Percentiles rank a stretch among this genome's conserved stretches.
Evolutionary conservation across 1,140 invertebrate species (phyloP).

Genomic region (Neelides sp.): DNA sequence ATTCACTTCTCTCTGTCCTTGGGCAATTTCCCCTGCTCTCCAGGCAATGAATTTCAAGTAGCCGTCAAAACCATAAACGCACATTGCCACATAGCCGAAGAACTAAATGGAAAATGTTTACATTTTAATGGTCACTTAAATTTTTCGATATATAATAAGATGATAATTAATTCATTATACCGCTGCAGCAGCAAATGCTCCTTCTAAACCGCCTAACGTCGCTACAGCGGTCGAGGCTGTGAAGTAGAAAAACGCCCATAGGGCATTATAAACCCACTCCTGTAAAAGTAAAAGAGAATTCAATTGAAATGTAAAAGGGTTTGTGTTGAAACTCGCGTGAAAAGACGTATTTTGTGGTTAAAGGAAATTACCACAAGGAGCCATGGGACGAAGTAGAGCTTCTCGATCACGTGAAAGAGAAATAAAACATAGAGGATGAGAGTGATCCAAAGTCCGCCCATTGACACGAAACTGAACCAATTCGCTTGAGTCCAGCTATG

Average conservation of each 20-base stretch:
- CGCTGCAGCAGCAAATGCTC: conserved; percentile 48
- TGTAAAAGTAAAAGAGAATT: conserved; percentile 36
- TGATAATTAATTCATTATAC: conserved; percentile 41
- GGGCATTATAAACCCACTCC: conserved; percentile 58
- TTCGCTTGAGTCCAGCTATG: conserved; percentile 41
- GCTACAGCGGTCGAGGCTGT: conserved; percentile 52
- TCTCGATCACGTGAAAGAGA: conserved; percentile 71
- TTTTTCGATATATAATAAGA: not conserved
- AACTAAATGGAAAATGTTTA: conserved; percentile 45
- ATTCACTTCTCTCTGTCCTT: conserved; percentile 52
- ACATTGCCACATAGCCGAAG: conserved; percentile 63
- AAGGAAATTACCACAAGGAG: conserved; percentile 57
- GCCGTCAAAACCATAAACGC: conserved; percentile 61
- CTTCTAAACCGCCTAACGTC: conserved; percentile 36
- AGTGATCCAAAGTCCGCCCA: conserved; percentile 73
- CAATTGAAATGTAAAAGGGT: conserved; percentile 8
- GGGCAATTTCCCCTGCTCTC: conserved; percentile 52
- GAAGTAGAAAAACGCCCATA: conserved; percentile 58
- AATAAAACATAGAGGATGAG: conserved; percentile 66
- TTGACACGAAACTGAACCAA: conserved; percentile 70
- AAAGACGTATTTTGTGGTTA: too few relatives aligned
- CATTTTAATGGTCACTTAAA: not conserved
- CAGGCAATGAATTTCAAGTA: conserved; percentile 57
- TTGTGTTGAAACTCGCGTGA: too few relatives aligned
- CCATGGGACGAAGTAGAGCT: conserved; percentile 75